Conservation (phyloP, 2,888 invertebrate genomes). For the Temnothorax rugatulus region DNA sequence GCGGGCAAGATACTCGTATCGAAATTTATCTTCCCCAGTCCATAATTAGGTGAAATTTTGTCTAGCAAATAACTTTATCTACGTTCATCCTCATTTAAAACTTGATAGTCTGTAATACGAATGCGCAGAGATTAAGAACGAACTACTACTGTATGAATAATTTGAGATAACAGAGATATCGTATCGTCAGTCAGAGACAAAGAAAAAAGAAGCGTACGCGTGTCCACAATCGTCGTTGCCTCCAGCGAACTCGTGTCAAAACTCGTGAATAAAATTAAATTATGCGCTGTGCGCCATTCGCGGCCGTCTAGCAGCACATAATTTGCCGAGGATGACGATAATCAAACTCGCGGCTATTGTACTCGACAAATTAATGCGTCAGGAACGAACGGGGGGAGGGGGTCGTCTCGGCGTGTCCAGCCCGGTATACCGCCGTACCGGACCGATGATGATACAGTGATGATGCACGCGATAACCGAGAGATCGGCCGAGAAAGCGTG, state of each 20-base stretch:
- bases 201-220: neutral
- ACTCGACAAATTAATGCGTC: conserved; percentile 17
- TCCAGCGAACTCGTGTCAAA: neutral
- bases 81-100: neutral
- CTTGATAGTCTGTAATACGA: neutral
- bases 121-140: neutral
- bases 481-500: conserved; percentile 41
- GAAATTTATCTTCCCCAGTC: neutral
- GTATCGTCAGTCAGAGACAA: neutral
- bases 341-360: conserved; percentile 29
- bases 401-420: neutral
- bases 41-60: neutral
- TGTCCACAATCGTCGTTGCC: neutral
- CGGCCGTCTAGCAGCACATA: neutral
- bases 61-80: neutral
- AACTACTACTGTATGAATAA: neutral
- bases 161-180: conserved; percentile 2
- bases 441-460: neutral
- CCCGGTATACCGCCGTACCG: no score
- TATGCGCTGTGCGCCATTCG: neutral
- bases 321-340: conserved; percentile 15
- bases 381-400: neutral
- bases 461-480: conserved; percentile 20
- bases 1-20: neutral
- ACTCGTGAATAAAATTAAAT: conserved; percentile 22